These are phyloP conservation scores for Alexandromys fortis DNA, from an alignment of 2,113 vertebrate genomes.

Conservation along the genomic window DNA sequence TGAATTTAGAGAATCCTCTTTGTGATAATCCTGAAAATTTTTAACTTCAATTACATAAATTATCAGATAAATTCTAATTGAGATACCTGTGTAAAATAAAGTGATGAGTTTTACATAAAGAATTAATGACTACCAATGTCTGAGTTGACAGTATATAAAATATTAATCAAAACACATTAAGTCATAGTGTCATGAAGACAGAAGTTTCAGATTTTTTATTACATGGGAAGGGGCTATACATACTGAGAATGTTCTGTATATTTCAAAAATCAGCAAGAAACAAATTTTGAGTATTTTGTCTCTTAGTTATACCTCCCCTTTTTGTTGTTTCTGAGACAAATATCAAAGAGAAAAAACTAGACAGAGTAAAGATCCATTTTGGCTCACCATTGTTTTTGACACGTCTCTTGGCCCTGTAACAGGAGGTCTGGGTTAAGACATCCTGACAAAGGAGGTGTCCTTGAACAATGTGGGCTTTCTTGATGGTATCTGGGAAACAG, in stretches of 20 bases:
- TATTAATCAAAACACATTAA: background rate
- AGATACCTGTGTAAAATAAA: background rate
- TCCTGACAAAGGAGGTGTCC: rapidly evolving
- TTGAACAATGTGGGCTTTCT: background rate
- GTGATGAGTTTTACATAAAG: rapidly evolving
- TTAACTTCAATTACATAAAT: background rate
- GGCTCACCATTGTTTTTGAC: background rate
- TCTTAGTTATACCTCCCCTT: background rate
- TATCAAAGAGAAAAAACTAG: background rate
- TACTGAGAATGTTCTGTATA: background rate
- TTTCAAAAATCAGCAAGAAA: background rate
- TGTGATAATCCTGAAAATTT: background rate
- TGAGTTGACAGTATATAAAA: background rate
- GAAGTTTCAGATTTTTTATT: background rate
- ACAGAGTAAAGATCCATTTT: background rate
- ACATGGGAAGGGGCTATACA: background rate
- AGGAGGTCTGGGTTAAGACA: no score
- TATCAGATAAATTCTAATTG: background rate
- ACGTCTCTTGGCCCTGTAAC: background rate
- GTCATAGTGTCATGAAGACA: background rate
- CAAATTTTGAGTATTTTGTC: background rate
- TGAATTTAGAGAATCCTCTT: background rate
- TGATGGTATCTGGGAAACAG: background rate
- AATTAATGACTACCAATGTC: background rate
- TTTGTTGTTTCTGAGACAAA: no score